Evolutionary conservation across 2,113 vertebrate genomes (phyloP).

Genomic region (Gymnocephalus cernua): DNA sequence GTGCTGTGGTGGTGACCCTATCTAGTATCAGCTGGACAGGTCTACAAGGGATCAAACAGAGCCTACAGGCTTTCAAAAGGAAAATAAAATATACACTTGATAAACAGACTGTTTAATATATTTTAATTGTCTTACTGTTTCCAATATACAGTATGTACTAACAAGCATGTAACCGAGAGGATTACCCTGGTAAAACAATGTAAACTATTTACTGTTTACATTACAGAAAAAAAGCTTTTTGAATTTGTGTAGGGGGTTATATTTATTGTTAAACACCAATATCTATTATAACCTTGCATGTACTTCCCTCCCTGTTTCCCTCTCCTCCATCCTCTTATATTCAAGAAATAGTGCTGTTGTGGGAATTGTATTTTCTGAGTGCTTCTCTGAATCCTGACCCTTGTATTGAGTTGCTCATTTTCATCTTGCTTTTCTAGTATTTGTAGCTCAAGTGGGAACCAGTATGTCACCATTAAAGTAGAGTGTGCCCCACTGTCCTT

Average conservation of each 20-base stretch:
- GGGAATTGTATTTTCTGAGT: slow-evolving; percentile 25
- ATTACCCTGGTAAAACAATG: not conserved
- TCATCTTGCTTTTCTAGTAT: slow-evolving; percentile 29
- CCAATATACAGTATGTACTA: not conserved
- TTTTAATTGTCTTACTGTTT: not conserved
- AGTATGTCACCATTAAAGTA: slow-evolving; percentile 20
- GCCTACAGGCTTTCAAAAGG: not conserved
- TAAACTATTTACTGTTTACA: not conserved
- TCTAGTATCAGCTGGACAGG: not conserved
- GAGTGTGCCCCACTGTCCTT: slow-evolving; percentile 4
- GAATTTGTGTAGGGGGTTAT: not conserved
- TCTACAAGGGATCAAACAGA: not conserved
- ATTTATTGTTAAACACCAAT: slow-evolving; percentile 18
- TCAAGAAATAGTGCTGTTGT: slow-evolving; percentile 29
- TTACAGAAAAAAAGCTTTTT: not conserved
- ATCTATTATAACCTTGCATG: not conserved
- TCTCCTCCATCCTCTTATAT: slow-evolving; percentile 5
- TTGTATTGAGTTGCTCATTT: slow-evolving; percentile 23
- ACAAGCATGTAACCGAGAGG: not conserved
- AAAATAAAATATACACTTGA: not conserved
- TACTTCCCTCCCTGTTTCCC: not conserved
- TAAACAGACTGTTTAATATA: not conserved
- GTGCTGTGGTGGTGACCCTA: not conserved
- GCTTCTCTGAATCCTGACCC: slow-evolving; percentile 1
- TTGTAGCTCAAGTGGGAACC: slow-evolving; percentile 34